Percentiles rank a stretch among this genome's conserved stretches.
Evolutionary conservation across 2,888 invertebrate species (phyloP).

Genomic region (Nudaria mundana): DNA sequence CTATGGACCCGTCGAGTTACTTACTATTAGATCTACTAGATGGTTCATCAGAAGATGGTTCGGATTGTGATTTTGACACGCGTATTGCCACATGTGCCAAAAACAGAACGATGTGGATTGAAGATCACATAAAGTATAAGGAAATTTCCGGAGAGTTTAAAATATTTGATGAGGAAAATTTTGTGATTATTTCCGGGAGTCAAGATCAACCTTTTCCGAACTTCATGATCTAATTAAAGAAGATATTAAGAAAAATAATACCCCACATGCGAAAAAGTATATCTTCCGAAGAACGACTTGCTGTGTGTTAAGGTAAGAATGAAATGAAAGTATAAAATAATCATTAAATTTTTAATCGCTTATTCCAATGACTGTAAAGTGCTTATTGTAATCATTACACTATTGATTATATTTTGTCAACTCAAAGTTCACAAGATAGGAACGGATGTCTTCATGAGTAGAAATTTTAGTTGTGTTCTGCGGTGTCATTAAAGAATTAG

Average conservation of each 20-base stretch:
- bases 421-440: slow-evolving; percentile 14
- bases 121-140: slow-evolving; percentile 16
- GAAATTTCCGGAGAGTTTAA: too few species aligned
- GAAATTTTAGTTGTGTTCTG: slow-evolving; percentile 17
- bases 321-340: slow-evolving; percentile 6
- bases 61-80: slow-evolving; percentile 18
- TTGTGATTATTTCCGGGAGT: too few species aligned
- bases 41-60: slow-evolving; percentile 20
- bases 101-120: slow-evolving; percentile 18
- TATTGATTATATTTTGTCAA: slow-evolving; percentile 16
- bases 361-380: slow-evolving; percentile 14
- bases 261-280: too few species aligned
- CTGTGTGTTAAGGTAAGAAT: neutral
- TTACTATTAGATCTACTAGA: slow-evolving; percentile 19
- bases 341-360: slow-evolving; percentile 11
- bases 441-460: slow-evolving; percentile 15
- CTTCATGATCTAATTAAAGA: too few species aligned
- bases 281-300: too few species aligned
- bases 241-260: too few species aligned
- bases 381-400: slow-evolving; percentile 13
- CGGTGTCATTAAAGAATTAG: slow-evolving; percentile 16
- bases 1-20: slow-evolving; percentile 16
- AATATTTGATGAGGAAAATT: too few species aligned
- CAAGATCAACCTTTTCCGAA: too few species aligned
- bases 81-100: slow-evolving; percentile 14